Evolutionary conservation across 2,888 invertebrate species (phyloP).

Genomic region (Hypolimnas misippus): DNA sequence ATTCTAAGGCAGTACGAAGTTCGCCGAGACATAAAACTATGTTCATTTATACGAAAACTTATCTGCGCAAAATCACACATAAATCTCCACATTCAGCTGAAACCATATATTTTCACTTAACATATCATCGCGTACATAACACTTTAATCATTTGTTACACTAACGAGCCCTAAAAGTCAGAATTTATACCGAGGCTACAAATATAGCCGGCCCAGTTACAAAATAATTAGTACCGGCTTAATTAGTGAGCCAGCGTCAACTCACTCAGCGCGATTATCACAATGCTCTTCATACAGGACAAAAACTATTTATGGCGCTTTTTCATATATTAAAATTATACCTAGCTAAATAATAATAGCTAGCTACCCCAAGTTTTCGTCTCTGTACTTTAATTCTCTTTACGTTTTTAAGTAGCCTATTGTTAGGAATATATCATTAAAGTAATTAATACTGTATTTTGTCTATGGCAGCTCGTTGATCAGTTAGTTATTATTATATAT

Average conservation of each 20-base stretch:
- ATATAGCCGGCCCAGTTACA: slow-evolving; percentile 51
- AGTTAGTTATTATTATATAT: no score
- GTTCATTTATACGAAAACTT: background rate
- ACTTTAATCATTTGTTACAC: background rate
- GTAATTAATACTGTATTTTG: no score
- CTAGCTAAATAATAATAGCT: no score
- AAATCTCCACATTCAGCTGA: background rate
- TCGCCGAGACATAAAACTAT: no score
- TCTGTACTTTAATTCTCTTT: no score
- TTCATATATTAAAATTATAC: no score
- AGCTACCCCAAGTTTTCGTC: no score
- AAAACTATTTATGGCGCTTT: background rate
- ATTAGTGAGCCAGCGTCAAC: slow-evolving; percentile 44
- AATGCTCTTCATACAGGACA: slow-evolving; percentile 2
- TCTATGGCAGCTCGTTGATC: no score
- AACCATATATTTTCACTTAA: background rate
- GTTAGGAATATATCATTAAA: no score
- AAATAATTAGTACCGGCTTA: slow-evolving; percentile 44
- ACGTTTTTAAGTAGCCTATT: no score
- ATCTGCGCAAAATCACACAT: background rate
- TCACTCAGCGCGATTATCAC: slow-evolving; percentile 37
- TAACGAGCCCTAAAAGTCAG: slow-evolving; percentile 12
- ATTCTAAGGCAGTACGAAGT: no score
- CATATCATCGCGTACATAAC: background rate
- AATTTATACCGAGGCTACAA: slow-evolving; percentile 26